A percentile compares a stretch with the other conserved stretches of the same genome.
These are phyloP conservation scores for Scaptomyza tumidula DNA, from an alignment of 2,888 invertebrate genomes.

Conservation along the genomic window DNA sequence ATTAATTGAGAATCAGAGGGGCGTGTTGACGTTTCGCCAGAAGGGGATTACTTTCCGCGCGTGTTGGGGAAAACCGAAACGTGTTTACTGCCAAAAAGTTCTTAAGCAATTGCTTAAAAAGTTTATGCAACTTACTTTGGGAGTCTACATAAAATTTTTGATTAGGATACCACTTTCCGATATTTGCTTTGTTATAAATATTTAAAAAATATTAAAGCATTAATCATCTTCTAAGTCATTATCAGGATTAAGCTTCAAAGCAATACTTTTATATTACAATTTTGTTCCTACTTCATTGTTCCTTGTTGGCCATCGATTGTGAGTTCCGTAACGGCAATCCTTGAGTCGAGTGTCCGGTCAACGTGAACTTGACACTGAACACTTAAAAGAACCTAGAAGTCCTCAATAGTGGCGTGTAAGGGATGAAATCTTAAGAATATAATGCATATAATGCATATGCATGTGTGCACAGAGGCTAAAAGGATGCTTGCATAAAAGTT, in stretches of 20 bases:
- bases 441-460: conserved; percentile 2
- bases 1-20: conserved; percentile 41
- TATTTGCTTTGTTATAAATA: not conserved
- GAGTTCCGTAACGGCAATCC: conserved; percentile 27
- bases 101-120: not conserved
- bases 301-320: conserved; percentile 24
- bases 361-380: conserved; percentile 71
- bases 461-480: conserved; percentile 37
- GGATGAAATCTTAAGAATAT: conserved; percentile 2
- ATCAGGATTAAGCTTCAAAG: too few species aligned
- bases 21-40: not conserved
- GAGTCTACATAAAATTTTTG: not conserved
- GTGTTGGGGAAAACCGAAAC: conserved; percentile 22
- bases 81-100: conserved; percentile 16
- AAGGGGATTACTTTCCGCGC: not conserved
- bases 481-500: conserved; percentile 55
- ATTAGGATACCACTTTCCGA: not conserved
- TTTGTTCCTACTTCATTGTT: too few species aligned
- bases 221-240: too few species aligned
- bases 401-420: conserved; percentile 8
- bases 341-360: conserved; percentile 50
- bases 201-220: too few species aligned
- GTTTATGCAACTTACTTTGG: not conserved
- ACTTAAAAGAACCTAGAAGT: conserved; percentile 41
- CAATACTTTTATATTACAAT: too few species aligned